Conservation (phyloP, 2,797 vertebrate genomes). For the Caiman crocodilus region DNA sequence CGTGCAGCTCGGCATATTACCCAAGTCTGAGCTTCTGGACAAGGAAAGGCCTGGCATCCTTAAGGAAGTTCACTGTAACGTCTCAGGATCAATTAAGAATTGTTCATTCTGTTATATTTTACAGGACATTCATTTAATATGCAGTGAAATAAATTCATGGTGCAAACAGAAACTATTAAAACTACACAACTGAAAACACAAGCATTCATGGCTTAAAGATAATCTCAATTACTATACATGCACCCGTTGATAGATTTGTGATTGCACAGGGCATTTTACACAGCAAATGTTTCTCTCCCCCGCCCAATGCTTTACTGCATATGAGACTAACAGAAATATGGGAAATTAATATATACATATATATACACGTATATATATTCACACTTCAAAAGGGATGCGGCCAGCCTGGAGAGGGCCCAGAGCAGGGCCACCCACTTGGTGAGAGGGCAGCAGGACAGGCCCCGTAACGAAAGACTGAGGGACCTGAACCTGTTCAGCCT, state of each 20-base stretch:
- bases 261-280: neutral
- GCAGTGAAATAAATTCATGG: too few relatives aligned
- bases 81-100: neutral
- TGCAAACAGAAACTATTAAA: neutral
- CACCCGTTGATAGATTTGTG: neutral
- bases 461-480: too few relatives aligned
- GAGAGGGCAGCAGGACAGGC: too few relatives aligned
- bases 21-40: neutral
- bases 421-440: too few relatives aligned
- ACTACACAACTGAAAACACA: neutral
- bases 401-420: too few relatives aligned
- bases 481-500: too few relatives aligned
- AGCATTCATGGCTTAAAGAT: neutral
- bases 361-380: too few relatives aligned
- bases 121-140: accelerated
- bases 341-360: neutral
- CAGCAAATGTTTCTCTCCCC: neutral
- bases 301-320: neutral
- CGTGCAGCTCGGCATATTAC: neutral
- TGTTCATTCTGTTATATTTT: neutral
- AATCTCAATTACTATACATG: neutral
- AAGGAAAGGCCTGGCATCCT: accelerated
- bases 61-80: neutral
- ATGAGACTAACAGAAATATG: neutral
- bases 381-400: too few relatives aligned